Evolutionary conservation across 2,888 invertebrate species (phyloP).

Genomic region (Pelosia muscerda): DNA sequence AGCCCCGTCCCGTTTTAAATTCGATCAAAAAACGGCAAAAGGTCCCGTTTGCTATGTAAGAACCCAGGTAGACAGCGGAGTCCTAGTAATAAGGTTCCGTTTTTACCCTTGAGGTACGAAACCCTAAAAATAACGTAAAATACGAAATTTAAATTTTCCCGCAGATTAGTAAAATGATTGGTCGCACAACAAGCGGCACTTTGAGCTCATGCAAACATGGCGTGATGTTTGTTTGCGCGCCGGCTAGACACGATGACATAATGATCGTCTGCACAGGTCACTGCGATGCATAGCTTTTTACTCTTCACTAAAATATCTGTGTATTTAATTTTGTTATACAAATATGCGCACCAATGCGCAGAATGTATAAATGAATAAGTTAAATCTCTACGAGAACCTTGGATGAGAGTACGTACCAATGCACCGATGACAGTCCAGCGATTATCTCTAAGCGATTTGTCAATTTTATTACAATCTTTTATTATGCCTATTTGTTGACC

Average conservation of each 20-base stretch:
- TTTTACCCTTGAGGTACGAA: too few species aligned
- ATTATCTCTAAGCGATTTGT: too few species aligned
- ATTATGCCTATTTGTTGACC: too few species aligned
- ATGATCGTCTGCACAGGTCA: slow-evolving; percentile 58
- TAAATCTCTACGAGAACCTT: background rate
- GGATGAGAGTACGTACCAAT: too few species aligned
- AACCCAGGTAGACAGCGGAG: too few species aligned
- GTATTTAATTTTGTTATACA: background rate
- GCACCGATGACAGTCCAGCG: too few species aligned
- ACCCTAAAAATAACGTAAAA: background rate
- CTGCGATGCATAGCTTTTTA: slow-evolving; percentile 40
- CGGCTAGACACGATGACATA: slow-evolving; percentile 71
- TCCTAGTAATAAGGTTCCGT: too few species aligned
- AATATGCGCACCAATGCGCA: slow-evolving; percentile 10
- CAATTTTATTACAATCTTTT: too few species aligned
- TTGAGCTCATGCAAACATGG: slow-evolving; percentile 49
- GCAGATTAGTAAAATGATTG: slow-evolving; percentile 9
- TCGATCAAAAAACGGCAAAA: too few species aligned
- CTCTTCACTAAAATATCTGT: slow-evolving; percentile 13
- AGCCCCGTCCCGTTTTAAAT: too few species aligned
- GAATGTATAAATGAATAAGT: slow-evolving; percentile 3
- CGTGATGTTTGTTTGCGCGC: slow-evolving; percentile 50
- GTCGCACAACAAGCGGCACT: slow-evolving; percentile 26
- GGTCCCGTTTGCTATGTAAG: too few species aligned
- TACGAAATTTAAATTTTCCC: background rate